phyloP scores from a whole-genome alignment of 2,113 vertebrate species.

The Stigmatopora nigra region DNA sequence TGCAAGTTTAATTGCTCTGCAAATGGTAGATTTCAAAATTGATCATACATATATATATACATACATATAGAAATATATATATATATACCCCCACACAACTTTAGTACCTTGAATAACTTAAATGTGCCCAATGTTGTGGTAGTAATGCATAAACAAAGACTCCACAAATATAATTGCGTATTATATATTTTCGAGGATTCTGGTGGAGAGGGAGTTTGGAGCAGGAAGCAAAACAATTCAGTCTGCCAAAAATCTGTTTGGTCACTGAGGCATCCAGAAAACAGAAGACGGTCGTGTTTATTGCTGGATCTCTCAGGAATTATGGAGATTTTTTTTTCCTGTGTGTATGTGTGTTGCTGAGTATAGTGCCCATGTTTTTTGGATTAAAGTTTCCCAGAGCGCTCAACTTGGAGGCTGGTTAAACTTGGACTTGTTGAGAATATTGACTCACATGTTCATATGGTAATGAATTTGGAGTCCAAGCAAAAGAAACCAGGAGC shows the following conservation, averaged over 20 bases:
- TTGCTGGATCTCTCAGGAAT: neutral
- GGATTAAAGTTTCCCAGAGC: neutral
- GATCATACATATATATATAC: too few relatives aligned
- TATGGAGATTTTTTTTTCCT: neutral
- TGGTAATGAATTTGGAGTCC: neutral
- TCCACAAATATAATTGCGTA: neutral
- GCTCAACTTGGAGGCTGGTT: neutral
- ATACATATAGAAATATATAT: too few relatives aligned
- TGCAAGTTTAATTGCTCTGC: too few relatives aligned
- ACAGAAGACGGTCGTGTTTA: neutral
- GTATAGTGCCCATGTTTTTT: neutral
- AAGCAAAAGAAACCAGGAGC: neutral
- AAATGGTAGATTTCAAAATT: too few relatives aligned
- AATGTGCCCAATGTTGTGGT: neutral
- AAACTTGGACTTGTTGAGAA: neutral
- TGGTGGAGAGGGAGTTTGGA: neutral
- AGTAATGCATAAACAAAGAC: neutral
- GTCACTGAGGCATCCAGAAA: neutral
- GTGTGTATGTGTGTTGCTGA: neutral
- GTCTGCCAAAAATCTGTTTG: conserved; percentile 7
- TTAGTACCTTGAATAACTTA: too few relatives aligned
- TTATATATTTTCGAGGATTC: neutral
- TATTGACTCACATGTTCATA: neutral
- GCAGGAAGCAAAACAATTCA: conserved; percentile 1
- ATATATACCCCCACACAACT: too few relatives aligned